These are phyloP conservation scores for Triplophysa yarkandensis DNA, from an alignment of 2,797 vertebrate genomes.

Conservation along the genomic window DNA sequence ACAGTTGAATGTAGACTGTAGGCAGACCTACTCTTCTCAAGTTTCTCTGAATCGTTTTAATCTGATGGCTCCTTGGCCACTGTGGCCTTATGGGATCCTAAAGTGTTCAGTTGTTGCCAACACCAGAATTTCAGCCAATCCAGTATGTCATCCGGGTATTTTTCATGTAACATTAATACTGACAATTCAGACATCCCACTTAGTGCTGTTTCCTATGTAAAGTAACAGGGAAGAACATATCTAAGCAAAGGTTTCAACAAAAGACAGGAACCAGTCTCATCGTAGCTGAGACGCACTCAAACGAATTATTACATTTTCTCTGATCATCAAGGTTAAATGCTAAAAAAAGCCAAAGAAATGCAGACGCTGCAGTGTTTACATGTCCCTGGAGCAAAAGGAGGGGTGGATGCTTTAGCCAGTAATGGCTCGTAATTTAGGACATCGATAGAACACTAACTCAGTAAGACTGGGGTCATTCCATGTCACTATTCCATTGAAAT, in stretches of 20 bases:
- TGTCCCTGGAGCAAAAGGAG: not conserved
- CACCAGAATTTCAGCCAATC: not conserved
- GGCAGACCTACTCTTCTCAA: not conserved
- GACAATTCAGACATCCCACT: not conserved
- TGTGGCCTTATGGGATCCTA: not conserved
- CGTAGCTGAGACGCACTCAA: not conserved
- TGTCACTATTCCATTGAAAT: conserved; percentile 18
- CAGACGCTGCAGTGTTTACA: conserved; percentile 19
- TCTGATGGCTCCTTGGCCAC: not conserved
- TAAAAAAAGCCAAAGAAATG: conserved; percentile 3
- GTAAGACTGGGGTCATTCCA: conserved; percentile 3
- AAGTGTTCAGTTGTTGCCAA: not conserved
- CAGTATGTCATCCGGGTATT: not conserved
- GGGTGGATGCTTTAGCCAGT: conserved; percentile 33
- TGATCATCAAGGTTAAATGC: conserved; percentile 25
- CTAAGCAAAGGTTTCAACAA: too few relatives aligned
- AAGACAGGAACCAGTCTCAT: conserved; percentile 1
- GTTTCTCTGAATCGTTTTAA: not conserved
- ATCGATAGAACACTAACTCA: conserved; percentile 29
- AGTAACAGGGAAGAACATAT: too few relatives aligned
- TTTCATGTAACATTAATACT: not conserved
- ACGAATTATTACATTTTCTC: conserved; percentile 26
- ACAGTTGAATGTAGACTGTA: not conserved
- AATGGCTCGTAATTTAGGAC: conserved; percentile 27
- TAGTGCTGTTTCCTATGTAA: too few relatives aligned